These are phyloP conservation scores for Carettochelys insculpta DNA, from an alignment of 2,113 vertebrate species.

Conservation along the genomic window DNA sequence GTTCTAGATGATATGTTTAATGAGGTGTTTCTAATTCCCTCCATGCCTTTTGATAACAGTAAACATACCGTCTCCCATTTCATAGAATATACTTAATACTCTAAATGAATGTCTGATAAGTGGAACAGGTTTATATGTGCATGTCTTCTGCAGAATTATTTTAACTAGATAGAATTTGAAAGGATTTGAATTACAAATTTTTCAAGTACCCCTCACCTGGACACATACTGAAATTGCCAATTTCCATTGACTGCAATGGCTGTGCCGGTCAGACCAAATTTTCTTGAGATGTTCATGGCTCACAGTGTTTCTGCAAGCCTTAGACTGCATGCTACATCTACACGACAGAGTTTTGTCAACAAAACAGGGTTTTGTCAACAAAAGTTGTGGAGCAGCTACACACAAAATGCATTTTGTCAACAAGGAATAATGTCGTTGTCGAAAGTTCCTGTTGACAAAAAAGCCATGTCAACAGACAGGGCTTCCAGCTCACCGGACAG, in stretches of 20 bases:
- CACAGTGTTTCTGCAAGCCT: background rate
- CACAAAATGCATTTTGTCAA: too few relatives aligned
- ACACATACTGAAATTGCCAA: background rate
- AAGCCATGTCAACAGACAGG: too few relatives aligned
- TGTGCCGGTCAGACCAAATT: background rate
- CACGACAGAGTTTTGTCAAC: too few relatives aligned
- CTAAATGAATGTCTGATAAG: background rate
- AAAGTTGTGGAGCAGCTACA: too few relatives aligned
- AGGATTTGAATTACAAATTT: background rate
- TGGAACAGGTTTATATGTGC: background rate
- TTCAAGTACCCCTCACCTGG: background rate
- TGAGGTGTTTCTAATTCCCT: constrained; percentile 25
- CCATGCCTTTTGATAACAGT: constrained; percentile 16
- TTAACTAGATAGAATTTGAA: background rate
- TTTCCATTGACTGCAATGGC: accelerated
- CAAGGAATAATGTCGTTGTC: too few relatives aligned
- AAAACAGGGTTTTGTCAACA: too few relatives aligned
- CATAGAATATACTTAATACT: constrained; percentile 10
- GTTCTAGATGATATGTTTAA: constrained; percentile 50
- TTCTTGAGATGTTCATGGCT: background rate
- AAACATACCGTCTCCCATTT: background rate
- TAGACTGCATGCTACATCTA: too few relatives aligned
- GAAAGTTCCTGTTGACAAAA: too few relatives aligned
- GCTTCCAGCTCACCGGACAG: too few relatives aligned
- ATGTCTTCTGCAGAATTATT: background rate